Base-by-base conservation (phyloP, 1,140 invertebrate species). In the Conopomorpha cramerella region DNA sequence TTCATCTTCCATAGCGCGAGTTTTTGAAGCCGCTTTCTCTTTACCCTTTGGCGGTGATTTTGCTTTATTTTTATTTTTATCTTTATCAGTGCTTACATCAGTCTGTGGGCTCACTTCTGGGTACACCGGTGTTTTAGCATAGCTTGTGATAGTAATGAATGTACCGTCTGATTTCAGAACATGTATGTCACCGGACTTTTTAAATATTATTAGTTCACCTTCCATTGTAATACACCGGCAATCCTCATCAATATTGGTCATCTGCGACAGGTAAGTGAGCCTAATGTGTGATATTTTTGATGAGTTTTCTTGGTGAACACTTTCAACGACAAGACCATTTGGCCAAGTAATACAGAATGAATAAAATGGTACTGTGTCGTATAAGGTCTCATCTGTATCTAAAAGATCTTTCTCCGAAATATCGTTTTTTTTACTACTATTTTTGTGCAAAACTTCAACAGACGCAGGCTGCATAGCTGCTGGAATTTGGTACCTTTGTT, bases 271-370 rank as follows among this genome's bases (percentile, higher is more conserved):
- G 41, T 77, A 71, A 39, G 54, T 68, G 47, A 81, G 81, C 39
- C 70, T 72, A 12, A 82, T 76, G 36, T 79, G 77, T 25, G 72
- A 77, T 30, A 80, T 52, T 44, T 52, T 48, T 27, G 65, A 39
- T 4, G 55, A 57, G 46, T 68, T 58, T 18, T 61, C 34, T 42
- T 63, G 51, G 36, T 66, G 49, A 34, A 78, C 53, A 19, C 64
- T 66, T 55, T 81, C 70, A 14, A 80, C 77, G 14, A 77, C 51
- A 12, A 80, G 58, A 1, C 81, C 80, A 37, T 79, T 78, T 1
- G 79, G 74, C 67, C 77, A 79, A 4, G 78, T 81, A 31, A 79
- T 48, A 35, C 51, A 54, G 36, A 80, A 55, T 16, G 59, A 57
- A 49, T 70, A 44, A 43, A 68, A 66, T 16, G 41, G 46, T 39